Evolutionary conservation across 2,113 vertebrate genomes (phyloP).

Genomic region (Callopanchax toddi): DNA sequence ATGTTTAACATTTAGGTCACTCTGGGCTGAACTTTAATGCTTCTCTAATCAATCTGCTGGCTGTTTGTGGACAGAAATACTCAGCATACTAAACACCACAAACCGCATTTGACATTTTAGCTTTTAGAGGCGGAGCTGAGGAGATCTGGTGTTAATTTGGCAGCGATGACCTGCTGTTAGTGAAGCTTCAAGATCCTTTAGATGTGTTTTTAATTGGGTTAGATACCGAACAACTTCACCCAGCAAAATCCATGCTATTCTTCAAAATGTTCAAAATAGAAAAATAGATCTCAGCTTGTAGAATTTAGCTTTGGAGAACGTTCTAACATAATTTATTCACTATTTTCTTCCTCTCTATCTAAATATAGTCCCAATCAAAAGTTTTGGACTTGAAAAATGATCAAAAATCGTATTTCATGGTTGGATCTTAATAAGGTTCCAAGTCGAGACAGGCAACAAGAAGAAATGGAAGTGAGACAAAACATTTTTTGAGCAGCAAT

Average conservation of each 20-base stretch:
- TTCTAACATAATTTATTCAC: no score
- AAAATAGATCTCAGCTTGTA: no score
- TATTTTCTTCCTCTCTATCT: no score
- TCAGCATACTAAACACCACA: neutral
- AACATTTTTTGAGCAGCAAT: no score
- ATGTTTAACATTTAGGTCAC: constrained; percentile 1
- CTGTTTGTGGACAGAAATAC: neutral
- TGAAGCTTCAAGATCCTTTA: neutral
- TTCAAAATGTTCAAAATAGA: no score
- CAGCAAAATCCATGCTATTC: neutral
- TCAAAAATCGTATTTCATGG: no score
- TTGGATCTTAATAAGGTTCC: no score
- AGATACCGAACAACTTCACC: neutral
- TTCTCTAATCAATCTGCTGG: constrained; percentile 5
- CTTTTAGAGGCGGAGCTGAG: neutral
- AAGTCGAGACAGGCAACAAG: no score
- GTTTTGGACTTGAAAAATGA: no score
- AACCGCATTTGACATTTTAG: constrained; percentile 3
- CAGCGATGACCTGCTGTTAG: neutral
- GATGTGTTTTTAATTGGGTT: neutral
- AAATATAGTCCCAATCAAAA: no score
- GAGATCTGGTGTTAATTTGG: neutral
- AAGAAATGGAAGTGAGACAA: no score
- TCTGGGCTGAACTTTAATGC: constrained; percentile 9
- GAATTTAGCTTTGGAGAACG: no score